Base-by-base conservation (phyloP, 2,113 vertebrate species). In the Asarcornis scutulata region DNA sequence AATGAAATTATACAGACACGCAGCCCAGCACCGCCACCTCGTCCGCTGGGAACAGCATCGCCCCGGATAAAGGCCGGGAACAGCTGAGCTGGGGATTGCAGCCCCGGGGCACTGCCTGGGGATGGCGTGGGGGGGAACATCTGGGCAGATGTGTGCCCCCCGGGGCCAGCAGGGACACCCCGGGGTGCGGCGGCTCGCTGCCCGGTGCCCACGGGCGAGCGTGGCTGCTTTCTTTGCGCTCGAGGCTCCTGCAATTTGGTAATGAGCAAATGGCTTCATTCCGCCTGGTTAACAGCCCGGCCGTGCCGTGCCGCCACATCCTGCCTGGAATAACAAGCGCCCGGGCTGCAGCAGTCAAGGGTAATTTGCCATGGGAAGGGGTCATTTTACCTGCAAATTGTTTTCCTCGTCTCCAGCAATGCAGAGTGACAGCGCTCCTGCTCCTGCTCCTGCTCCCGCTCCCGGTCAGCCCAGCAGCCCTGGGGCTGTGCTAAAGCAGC, bases 361-460 rank as follows among this genome's bases (percentile, higher is more conserved):
- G 95, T 95, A 97, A 97, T 97, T 97, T 94, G 96, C 96, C 95
- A 95, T 55, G 44, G 88, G 53, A 76, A 95, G 94, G 94, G 95
- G 93, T 97, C 95, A 59, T 97, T 97, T 95, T 94, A 95, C 96
- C 93, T 93, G 86, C 78, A 96, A 96, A 97, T 96, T 97, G 95
- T 96, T 97, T 96, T 91, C 90, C 72, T 1, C 50, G n/a, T 86
- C 96, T 95, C 83, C 76, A 16, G 48, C 93, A 12, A 77, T 34
- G 93, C 89, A 18, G 67, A 91, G 75, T 10, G 56, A 40, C 46
- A 11, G 46, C 52, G 76, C 77, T 86, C 34, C n/a, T 0, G 64
- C 87, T 78, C 64, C 9, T 40, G 40, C 40, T 40, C 38, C 38
- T 12, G 76, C 77, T 86, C 34, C n/a, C 0, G 64, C 87, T 78